Conservation (phyloP, 2,888 invertebrate genomes). For the Lingula anatina region DNA sequence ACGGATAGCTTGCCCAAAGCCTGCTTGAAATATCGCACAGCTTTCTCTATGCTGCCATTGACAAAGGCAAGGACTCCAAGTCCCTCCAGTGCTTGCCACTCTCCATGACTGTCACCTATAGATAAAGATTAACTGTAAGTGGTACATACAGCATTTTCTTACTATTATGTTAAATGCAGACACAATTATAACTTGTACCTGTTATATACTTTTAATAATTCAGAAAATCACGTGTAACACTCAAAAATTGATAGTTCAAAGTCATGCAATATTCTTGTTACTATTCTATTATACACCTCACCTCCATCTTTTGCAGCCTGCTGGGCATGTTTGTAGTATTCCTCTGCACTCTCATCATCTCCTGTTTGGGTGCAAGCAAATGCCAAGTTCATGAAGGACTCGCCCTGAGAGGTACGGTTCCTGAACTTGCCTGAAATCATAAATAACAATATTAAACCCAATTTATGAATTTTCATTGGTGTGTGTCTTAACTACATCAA, state of each 20-base stretch:
- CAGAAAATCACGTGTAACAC: too few species aligned
- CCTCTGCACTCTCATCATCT: slow-evolving; percentile 25
- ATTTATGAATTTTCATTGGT: too few species aligned
- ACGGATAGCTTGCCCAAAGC: slow-evolving; percentile 2
- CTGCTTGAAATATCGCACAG: slow-evolving; percentile 11
- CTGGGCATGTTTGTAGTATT: slow-evolving; percentile 35
- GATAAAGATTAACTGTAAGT: neutral
- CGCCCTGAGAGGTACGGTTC: slow-evolving; percentile 33
- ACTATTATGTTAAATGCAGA: too few species aligned
- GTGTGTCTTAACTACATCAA: neutral
- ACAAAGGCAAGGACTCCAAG: slow-evolving; percentile 17
- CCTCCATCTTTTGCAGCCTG: slow-evolving; percentile 39
- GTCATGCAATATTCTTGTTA: too few species aligned
- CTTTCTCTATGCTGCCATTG: slow-evolving; percentile 7
- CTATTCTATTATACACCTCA: too few species aligned
- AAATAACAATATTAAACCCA: too few species aligned
- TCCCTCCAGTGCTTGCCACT: slow-evolving; percentile 24
- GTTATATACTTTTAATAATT: too few species aligned
- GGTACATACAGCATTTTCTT: too few species aligned
- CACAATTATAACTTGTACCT: too few species aligned
- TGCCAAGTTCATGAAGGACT: slow-evolving; percentile 41
- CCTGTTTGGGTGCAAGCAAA: slow-evolving; percentile 37
- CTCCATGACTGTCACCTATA: slow-evolving; percentile 11
- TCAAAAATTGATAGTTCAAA: too few species aligned
- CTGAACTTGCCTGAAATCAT: slow-evolving; percentile 11